These are phyloP conservation scores for Lithobates pipiens DNA, from an alignment of 2,797 vertebrate species.

Conservation along the genomic window DNA sequence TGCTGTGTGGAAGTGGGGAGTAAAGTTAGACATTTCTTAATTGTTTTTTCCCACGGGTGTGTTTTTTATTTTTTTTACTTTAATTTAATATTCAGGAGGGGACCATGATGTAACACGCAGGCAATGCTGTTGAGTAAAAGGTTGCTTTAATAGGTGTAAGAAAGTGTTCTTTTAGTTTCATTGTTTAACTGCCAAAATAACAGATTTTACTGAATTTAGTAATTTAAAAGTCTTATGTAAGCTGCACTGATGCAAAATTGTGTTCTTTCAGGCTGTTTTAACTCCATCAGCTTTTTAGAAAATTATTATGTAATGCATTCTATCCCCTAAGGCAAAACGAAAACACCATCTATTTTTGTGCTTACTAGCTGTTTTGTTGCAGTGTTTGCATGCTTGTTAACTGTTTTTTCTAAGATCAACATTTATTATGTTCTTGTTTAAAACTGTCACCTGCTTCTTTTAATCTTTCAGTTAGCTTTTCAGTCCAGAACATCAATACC, in stretches of 20 bases:
- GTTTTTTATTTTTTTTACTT: no score
- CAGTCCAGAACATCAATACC: not conserved
- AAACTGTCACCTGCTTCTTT: not conserved
- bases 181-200: not conserved
- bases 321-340: slow-evolving; percentile 21
- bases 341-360: slow-evolving; percentile 31
- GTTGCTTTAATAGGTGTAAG: no score
- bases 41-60: no score
- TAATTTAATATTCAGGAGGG: no score
- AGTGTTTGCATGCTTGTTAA: slow-evolving; percentile 33
- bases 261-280: slow-evolving; percentile 2
- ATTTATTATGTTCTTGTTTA: slow-evolving; percentile 8
- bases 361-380: slow-evolving; percentile 40
- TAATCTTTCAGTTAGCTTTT: slow-evolving; percentile 17
- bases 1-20: no score
- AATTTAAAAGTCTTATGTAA: slow-evolving; percentile 10
- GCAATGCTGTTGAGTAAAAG: no score
- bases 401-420: slow-evolving; percentile 13
- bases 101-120: no score
- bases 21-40: no score
- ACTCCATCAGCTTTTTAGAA: slow-evolving; percentile 34
- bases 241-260: not conserved
- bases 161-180: no score
- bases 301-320: slow-evolving; percentile 44
- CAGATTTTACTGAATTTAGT: not conserved